Evolutionary conservation across 2,888 invertebrate species (phyloP).

Genomic region (Cyrtodaria siliqua): DNA sequence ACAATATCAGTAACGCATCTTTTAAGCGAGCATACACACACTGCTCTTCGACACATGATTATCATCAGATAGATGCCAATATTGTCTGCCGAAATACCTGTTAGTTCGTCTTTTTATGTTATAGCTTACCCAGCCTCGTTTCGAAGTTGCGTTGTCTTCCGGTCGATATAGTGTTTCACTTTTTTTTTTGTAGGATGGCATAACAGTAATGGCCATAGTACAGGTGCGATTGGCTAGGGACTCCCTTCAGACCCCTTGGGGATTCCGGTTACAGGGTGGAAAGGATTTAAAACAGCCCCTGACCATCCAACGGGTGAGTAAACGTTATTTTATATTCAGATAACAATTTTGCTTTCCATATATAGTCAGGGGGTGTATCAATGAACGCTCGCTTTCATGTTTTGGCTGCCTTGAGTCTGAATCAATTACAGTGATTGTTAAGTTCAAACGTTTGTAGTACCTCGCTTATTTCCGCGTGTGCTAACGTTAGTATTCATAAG

Average conservation of each 20-base stretch:
- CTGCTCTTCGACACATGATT: conserved; percentile 28
- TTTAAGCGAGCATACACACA: conserved; percentile 4
- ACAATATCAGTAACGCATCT: not conserved
- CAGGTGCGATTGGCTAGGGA: conserved; percentile 84
- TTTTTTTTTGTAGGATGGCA: conserved; percentile 69
- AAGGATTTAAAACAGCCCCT: conserved; percentile 84
- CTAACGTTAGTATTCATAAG: too few species aligned
- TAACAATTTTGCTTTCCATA: conserved; percentile 46
- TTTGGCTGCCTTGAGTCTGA: not conserved
- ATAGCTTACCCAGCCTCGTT: conserved; percentile 43
- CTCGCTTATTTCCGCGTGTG: too few species aligned
- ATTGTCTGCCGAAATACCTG: conserved; percentile 28
- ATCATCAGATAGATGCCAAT: conserved; percentile 39
- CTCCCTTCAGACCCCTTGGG: conserved; percentile 85
- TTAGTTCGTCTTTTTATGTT: not conserved
- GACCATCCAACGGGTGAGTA: conserved; percentile 85
- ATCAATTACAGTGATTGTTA: too few species aligned
- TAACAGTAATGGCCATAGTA: conserved; percentile 72
- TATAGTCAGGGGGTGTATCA: conserved; percentile 54
- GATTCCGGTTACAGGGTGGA: conserved; percentile 86
- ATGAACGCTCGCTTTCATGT: conserved; percentile 20
- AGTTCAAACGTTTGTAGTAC: too few species aligned
- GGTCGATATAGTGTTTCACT: conserved; percentile 61
- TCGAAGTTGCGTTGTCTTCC: conserved; percentile 32
- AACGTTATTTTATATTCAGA: not conserved